These are phyloP conservation scores for Pangasius larnaudii DNA, from an alignment of 2,797 vertebrate species.

Conservation along the genomic window DNA sequence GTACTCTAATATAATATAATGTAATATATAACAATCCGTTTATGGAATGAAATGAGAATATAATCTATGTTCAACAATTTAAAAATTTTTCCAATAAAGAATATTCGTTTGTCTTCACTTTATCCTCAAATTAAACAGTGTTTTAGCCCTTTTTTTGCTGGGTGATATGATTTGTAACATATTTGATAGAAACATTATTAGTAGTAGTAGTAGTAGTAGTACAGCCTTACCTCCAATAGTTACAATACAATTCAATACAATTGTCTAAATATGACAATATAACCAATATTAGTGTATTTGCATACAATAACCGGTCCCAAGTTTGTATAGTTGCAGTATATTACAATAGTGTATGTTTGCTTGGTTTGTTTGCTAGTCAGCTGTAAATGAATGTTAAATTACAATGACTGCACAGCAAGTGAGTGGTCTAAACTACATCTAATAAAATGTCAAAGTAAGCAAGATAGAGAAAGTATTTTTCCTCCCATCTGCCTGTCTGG, in stretches of 20 bases:
- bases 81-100: neutral
- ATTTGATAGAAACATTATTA: neutral
- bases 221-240: neutral
- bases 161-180: neutral
- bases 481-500: slow-evolving; percentile 57
- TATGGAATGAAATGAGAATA: neutral
- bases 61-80: neutral
- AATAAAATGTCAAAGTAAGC: slow-evolving; percentile 29
- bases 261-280: neutral
- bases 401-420: slow-evolving; percentile 28
- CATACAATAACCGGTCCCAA: neutral
- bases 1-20: too few species aligned
- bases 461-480: slow-evolving; percentile 64
- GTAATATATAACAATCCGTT: neutral
- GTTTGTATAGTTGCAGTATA: neutral
- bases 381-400: neutral
- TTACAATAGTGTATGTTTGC: neutral
- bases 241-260: neutral
- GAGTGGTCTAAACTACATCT: slow-evolving; percentile 26
- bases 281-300: neutral
- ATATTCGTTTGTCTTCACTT: neutral
- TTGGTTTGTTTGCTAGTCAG: neutral
- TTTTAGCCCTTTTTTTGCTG: neutral
- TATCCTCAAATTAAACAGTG: neutral
- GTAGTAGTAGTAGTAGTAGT: neutral